These are phyloP conservation scores for Pristionchus exspectatus DNA, from an alignment of 2,888 invertebrate genomes.

Conservation along the genomic window DNA sequence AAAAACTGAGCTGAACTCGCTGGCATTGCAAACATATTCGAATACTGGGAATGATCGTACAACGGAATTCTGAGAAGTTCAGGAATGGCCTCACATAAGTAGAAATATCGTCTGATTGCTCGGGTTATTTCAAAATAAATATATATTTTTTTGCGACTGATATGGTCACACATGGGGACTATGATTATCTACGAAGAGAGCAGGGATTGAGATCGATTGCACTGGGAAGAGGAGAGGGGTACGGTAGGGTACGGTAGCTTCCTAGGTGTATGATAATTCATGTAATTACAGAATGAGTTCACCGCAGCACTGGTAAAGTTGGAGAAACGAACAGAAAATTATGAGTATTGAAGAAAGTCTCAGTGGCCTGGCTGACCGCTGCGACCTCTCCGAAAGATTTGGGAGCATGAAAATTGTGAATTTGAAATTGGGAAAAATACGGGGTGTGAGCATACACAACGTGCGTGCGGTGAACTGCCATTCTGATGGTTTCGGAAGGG, in stretches of 20 bases:
- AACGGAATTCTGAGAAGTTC: neutral
- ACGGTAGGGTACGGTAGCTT: neutral
- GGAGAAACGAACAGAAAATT: neutral
- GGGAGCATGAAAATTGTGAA: neutral
- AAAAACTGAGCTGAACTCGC: conserved; percentile 14
- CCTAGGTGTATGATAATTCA: neutral
- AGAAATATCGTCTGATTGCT: neutral
- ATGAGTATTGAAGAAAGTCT: neutral
- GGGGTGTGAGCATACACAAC: conserved; percentile 26
- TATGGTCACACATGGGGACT: neutral
- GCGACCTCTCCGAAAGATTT: neutral
- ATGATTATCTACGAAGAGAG: conserved; percentile 6
- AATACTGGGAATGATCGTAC: neutral
- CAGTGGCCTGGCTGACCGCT: neutral
- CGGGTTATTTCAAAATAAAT: neutral
- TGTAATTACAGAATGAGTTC: neutral
- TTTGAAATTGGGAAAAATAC: neutral
- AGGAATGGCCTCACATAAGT: conserved; percentile 12
- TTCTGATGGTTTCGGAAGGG: neutral
- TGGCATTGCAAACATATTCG: neutral
- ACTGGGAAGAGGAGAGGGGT: neutral
- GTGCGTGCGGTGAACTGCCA: conserved; percentile 37
- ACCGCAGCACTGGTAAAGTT: neutral
- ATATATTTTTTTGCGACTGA: neutral
- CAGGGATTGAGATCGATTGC: neutral